Percentiles rank a stretch among this genome's conserved stretches.
Evolutionary conservation across 1,140 invertebrate species (phyloP).

Genomic region (Glossosoma conforme): DNA sequence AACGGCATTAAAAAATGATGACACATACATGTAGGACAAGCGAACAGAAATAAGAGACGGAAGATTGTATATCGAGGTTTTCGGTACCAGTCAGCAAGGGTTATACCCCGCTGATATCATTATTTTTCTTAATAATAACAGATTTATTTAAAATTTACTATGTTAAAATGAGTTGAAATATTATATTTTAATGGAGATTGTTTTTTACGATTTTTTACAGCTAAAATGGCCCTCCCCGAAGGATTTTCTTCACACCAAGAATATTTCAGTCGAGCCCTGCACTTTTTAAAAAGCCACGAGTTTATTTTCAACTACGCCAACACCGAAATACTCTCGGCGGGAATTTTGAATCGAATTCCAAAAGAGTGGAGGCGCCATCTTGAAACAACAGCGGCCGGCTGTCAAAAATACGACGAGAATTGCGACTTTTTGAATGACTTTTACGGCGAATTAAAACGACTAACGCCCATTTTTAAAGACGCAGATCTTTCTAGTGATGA

Average conservation of each 20-base stretch:
- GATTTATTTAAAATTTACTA: no score
- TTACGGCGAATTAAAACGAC: background rate
- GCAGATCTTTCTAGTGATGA: background rate
- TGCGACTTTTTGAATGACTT: background rate
- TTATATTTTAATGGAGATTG: no score
- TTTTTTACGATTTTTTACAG: no score
- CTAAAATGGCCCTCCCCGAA: slow-evolving; percentile 29
- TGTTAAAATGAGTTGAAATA: no score
- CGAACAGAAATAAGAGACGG: no score
- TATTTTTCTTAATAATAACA: no score
- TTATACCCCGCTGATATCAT: no score
- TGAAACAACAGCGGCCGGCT: slow-evolving; percentile 11
- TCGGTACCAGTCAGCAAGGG: no score
- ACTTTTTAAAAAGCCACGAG: slow-evolving; percentile 55
- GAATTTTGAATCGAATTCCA: slow-evolving; percentile 53
- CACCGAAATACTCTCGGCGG: slow-evolving; percentile 57
- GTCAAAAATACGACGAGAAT: slow-evolving; percentile 1
- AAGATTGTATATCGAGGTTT: no score
- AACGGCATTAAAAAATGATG: no score
- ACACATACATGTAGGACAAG: no score
- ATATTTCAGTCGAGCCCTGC: slow-evolving; percentile 55
- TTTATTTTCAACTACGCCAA: slow-evolving; percentile 65
- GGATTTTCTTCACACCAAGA: slow-evolving; percentile 33
- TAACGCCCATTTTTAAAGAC: background rate
- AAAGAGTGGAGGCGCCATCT: slow-evolving; percentile 49